Evolutionary conservation across 2,797 vertebrate genomes (phyloP).

Genomic region (Semaprochilodus insignis): DNA sequence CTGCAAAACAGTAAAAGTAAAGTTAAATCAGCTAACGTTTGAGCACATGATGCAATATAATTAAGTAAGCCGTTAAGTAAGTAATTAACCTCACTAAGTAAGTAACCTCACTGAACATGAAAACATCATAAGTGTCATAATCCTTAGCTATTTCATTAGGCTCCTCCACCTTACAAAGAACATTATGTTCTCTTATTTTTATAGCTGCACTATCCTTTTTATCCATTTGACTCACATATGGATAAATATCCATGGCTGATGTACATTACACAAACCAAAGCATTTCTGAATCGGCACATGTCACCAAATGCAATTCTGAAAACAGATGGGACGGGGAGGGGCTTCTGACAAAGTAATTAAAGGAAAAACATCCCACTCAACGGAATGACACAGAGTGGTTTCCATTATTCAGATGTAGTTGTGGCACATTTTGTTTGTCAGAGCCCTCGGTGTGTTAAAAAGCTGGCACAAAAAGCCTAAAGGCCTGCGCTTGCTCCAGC

Average conservation of each 20-base stretch:
- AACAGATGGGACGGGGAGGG: slow-evolving; percentile 17
- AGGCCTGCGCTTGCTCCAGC: slow-evolving; percentile 62
- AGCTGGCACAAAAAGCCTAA: slow-evolving; percentile 60
- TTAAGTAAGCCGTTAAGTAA: too few relatives aligned
- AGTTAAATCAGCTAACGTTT: too few relatives aligned
- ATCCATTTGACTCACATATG: neutral
- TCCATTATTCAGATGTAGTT: slow-evolving; percentile 55
- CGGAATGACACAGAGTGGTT: slow-evolving; percentile 32
- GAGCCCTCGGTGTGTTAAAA: slow-evolving; percentile 63
- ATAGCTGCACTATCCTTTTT: slow-evolving; percentile 3
- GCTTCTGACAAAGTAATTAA: slow-evolving; percentile 32
- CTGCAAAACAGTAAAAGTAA: too few relatives aligned
- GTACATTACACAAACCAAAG: slow-evolving; percentile 24
- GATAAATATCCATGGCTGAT: neutral
- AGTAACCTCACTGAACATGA: too few relatives aligned
- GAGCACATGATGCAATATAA: too few relatives aligned
- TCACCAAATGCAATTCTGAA: slow-evolving; percentile 23
- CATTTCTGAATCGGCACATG: neutral
- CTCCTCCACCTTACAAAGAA: slow-evolving; percentile 19
- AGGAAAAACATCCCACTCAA: slow-evolving; percentile 30
- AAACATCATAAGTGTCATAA: neutral
- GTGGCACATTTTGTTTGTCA: slow-evolving; percentile 60
- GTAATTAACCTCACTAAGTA: too few relatives aligned
- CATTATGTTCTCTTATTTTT: neutral
- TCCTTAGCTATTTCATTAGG: neutral